Conservation (phyloP, 2,888 invertebrate species). For the Cephus pygmeus region DNA sequence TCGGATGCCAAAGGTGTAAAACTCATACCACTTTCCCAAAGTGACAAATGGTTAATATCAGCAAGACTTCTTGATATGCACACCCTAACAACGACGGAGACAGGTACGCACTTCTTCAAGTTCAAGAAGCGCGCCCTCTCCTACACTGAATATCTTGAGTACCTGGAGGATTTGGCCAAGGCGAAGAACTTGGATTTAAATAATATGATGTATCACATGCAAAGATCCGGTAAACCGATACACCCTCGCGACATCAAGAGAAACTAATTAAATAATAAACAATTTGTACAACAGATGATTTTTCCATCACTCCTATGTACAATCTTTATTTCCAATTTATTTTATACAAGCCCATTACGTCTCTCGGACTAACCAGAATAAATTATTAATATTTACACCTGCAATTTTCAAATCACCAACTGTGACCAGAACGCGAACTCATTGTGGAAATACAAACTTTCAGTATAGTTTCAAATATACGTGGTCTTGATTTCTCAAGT, state of each 20-base stretch:
- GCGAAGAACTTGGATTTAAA: constrained; percentile 39
- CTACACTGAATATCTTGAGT: constrained; percentile 46
- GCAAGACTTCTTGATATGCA: constrained; percentile 49
- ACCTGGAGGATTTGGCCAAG: constrained; percentile 41
- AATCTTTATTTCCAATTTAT: constrained; percentile 34
- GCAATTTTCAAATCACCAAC: background rate
- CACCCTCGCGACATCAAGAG: constrained; percentile 22
- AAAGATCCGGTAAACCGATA: constrained; percentile 37
- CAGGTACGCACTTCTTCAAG: constrained; percentile 52
- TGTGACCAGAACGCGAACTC: background rate
- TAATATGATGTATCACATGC: constrained; percentile 44
- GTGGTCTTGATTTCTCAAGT: background rate
- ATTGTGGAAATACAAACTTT: background rate
- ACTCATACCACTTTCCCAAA: constrained; percentile 49
- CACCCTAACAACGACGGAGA: constrained; percentile 49
- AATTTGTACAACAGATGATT: constrained; percentile 16
- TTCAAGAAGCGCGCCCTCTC: constrained; percentile 52
- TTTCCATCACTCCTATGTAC: constrained; percentile 30
- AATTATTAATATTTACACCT: background rate
- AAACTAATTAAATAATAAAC: constrained; percentile 11
- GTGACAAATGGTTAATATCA: constrained; percentile 47
- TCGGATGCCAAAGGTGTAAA: constrained; percentile 34
- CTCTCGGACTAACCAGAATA: background rate
- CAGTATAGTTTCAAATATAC: background rate
- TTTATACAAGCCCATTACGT: background rate